Conservation (phyloP, 2,888 invertebrate genomes). For the Hedya salicella region DNA sequence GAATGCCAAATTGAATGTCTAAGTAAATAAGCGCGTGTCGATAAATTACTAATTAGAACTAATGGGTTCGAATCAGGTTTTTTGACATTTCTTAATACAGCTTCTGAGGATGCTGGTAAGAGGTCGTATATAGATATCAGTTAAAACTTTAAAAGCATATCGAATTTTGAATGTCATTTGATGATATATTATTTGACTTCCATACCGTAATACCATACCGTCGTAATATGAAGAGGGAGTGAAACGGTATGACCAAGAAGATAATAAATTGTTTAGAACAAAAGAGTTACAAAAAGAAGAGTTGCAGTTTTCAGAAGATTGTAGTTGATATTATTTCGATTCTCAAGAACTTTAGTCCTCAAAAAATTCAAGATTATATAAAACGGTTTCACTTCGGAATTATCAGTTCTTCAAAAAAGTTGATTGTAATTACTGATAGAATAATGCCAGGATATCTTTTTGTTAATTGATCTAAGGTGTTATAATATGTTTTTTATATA, state of each 20-base stretch:
- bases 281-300: too few species aligned
- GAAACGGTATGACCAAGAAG: background rate
- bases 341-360: too few species aligned
- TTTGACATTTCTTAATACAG: conserved; percentile 19
- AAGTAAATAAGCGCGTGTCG: conserved; percentile 33
- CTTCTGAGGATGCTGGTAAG: conserved; percentile 35
- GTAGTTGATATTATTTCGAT: too few species aligned
- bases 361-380: too few species aligned
- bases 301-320: too few species aligned
- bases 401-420: too few species aligned
- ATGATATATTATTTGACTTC: background rate
- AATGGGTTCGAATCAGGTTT: conserved; percentile 40
- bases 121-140: conserved; percentile 9
- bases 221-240: too few species aligned
- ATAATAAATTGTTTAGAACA: background rate
- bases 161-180: conserved; percentile 13
- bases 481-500: too few species aligned
- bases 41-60: conserved; percentile 42
- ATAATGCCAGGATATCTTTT: too few species aligned
- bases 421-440: too few species aligned
- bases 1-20: conserved; percentile 24
- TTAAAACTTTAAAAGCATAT: conserved; percentile 26
- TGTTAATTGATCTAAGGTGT: too few species aligned
- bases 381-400: too few species aligned
- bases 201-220: background rate